These are phyloP conservation scores for Octodonta nipae DNA, from an alignment of 2,888 invertebrate genomes.

Conservation along the genomic window DNA sequence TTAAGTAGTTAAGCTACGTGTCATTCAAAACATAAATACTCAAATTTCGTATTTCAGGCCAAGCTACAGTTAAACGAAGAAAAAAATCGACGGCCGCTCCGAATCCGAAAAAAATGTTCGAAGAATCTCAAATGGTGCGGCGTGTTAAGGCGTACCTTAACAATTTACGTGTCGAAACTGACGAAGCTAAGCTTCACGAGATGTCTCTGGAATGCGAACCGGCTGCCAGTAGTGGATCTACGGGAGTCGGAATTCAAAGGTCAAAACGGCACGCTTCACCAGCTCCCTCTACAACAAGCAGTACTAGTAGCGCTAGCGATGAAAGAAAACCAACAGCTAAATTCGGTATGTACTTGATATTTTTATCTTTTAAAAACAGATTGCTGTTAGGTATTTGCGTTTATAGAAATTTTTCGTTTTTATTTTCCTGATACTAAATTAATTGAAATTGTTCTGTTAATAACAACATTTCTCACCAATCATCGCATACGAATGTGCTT, in stretches of 20 bases:
- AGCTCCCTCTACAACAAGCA: conserved; percentile 82
- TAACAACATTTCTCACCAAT: too few relatives aligned
- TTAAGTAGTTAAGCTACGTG: too few relatives aligned
- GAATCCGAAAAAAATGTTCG: conserved; percentile 96
- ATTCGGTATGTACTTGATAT: conserved; percentile 38
- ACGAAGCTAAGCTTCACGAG: conserved; percentile 79
- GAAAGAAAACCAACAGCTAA: conserved; percentile 51
- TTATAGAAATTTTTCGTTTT: too few relatives aligned
- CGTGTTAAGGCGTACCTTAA: conserved; percentile 91
- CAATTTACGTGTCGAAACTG: conserved; percentile 80
- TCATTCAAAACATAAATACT: too few relatives aligned
- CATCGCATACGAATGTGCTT: too few relatives aligned
- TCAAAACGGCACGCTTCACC: conserved; percentile 80
- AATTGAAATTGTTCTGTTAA: too few relatives aligned
- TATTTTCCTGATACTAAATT: too few relatives aligned
- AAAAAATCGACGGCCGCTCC: conserved; percentile 82
- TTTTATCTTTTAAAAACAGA: neutral
- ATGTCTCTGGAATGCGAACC: conserved; percentile 84
- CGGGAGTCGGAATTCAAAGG: conserved; percentile 29
- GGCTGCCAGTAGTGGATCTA: conserved; percentile 25
- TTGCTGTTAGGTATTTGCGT: too few relatives aligned
- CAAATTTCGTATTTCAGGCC: too few relatives aligned
- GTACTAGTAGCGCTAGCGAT: conserved; percentile 77
- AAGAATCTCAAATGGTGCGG: conserved; percentile 96
- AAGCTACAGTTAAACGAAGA: conserved; percentile 77